These are phyloP conservation scores for Apaloderma vittatum DNA, from an alignment of 2,113 vertebrate genomes.

Conservation along the genomic window DNA sequence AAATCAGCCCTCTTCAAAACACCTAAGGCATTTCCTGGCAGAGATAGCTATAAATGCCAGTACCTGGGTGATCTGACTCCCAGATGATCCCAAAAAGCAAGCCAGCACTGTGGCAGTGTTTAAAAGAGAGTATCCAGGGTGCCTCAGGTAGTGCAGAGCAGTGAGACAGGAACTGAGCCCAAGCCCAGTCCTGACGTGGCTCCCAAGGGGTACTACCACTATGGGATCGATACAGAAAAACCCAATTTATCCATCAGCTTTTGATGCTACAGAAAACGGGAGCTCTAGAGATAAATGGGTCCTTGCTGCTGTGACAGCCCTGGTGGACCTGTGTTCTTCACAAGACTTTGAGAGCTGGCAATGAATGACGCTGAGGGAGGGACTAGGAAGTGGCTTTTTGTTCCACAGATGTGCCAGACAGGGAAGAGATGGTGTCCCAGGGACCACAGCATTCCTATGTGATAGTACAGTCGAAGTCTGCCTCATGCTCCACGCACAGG, in stretches of 20 bases:
- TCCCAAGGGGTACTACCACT: neutral
- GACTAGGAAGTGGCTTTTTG: neutral
- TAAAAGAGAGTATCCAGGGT: neutral
- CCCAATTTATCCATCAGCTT: neutral
- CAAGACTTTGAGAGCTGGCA: neutral
- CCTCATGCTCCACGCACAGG: neutral
- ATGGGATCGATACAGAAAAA: neutral
- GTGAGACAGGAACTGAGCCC: neutral
- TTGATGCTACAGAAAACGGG: neutral
- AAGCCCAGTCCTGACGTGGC: neutral
- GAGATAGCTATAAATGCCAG: neutral
- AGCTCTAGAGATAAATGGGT: neutral
- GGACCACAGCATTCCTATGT: neutral
- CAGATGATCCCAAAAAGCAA: neutral
- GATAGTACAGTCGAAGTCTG: neutral
- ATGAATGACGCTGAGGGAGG: neutral
- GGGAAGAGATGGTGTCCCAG: accelerated
- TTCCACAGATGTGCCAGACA: neutral
- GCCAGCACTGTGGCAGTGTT: neutral
- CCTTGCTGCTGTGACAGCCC: neutral
- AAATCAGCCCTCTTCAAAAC: neutral
- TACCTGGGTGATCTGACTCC: neutral
- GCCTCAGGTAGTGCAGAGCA: neutral
- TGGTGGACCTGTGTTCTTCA: neutral
- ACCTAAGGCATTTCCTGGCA: neutral